These are phyloP conservation scores for Phoxinus phoxinus DNA, from an alignment of 2,113 vertebrate species.

Conservation along the genomic window DNA sequence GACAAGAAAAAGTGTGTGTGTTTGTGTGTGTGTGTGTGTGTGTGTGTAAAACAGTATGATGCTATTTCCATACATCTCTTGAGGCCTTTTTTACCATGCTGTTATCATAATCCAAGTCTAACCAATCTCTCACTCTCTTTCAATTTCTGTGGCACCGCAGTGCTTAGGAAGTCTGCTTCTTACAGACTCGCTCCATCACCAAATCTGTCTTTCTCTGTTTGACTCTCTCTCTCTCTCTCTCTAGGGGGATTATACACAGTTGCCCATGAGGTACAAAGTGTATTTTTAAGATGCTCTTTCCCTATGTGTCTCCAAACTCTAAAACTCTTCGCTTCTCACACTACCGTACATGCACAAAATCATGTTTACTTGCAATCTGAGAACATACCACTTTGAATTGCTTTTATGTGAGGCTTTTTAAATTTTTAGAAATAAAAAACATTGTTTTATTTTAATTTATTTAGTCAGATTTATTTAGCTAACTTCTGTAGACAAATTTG, in stretches of 20 bases:
- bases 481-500: background rate
- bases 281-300: slow-evolving; percentile 40
- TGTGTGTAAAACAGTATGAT: slow-evolving; percentile 44
- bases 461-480: background rate
- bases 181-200: slow-evolving; percentile 28
- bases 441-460: background rate
- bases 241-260: slow-evolving; percentile 36
- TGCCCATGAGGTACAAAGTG: slow-evolving; percentile 24
- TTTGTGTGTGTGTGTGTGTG: slow-evolving; percentile 40
- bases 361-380: background rate
- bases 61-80: slow-evolving; percentile 15
- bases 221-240: slow-evolving; percentile 5
- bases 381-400: background rate
- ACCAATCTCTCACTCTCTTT: slow-evolving; percentile 17
- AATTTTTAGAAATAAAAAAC: too few relatives aligned
- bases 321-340: slow-evolving; percentile 10
- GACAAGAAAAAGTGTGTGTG: too few relatives aligned
- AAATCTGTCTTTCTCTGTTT: background rate
- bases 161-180: background rate
- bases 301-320: slow-evolving; percentile 26
- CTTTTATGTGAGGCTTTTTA: background rate
- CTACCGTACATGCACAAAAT: background rate
- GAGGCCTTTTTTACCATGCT: background rate
- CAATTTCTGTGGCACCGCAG: background rate
- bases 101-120: slow-evolving; percentile 3